Conservation (phyloP, 2,113 vertebrate genomes). For the Oplegnathus fasciatus region DNA sequence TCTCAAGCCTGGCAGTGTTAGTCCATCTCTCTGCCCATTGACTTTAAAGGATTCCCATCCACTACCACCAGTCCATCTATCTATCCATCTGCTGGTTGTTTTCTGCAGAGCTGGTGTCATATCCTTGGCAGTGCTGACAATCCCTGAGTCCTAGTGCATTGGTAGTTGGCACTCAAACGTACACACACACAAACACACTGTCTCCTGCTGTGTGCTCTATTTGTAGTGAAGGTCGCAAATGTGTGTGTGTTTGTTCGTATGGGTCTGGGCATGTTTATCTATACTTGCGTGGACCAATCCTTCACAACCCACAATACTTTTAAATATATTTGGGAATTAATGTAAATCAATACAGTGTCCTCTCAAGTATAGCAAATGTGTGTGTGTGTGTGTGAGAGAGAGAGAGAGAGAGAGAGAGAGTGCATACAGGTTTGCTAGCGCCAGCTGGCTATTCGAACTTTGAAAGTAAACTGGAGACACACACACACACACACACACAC, state of each 20-base stretch:
- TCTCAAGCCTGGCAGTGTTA: neutral
- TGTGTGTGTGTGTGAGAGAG: neutral
- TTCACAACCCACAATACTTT: constrained; percentile 4
- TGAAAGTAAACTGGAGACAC: constrained; percentile 28
- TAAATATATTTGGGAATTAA: neutral
- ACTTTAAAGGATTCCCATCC: constrained; percentile 36
- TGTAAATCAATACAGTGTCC: constrained; percentile 14
- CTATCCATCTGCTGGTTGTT: constrained; percentile 47
- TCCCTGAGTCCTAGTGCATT: constrained; percentile 35
- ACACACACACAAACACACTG: constrained; percentile 29
- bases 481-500: neutral
- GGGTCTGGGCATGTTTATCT: constrained; percentile 8
- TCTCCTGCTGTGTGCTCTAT: constrained; percentile 9
- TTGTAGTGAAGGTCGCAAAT: constrained; percentile 32
- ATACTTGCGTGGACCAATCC: constrained; percentile 5
- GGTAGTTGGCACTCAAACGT: constrained; percentile 33
- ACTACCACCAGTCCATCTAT: constrained; percentile 33
- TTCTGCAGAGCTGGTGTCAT: constrained; percentile 59
- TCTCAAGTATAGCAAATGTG: neutral
- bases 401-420: no score
- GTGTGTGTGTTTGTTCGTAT: neutral
- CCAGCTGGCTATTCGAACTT: constrained; percentile 51
- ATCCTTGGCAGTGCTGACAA: constrained; percentile 57
- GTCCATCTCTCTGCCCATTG: constrained; percentile 4
- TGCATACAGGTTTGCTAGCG: neutral